Conservation (phyloP, 1,140 invertebrate species). For the Rhopalosiphum maidis region DNA sequence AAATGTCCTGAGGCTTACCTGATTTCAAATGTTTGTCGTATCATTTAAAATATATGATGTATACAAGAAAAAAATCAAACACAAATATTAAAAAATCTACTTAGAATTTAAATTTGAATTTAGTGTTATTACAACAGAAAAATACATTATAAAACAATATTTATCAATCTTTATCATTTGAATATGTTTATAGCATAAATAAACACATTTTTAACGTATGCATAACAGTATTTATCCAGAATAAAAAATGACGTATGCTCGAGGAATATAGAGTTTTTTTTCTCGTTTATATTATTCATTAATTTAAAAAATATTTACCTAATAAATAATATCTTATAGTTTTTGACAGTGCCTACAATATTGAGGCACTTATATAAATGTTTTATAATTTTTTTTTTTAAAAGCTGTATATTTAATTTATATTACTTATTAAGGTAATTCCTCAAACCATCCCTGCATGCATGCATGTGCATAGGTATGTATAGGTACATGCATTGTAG, state of each 20-base stretch:
- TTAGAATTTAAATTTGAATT: no score
- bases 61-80: no score
- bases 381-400: neutral
- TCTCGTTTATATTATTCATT: neutral
- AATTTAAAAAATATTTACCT: neutral
- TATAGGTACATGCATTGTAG: neutral
- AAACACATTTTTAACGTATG: no score
- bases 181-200: no score
- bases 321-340: neutral
- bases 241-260: neutral
- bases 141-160: no score
- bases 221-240: neutral
- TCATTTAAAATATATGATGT: no score
- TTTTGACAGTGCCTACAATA: neutral
- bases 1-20: no score
- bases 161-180: no score
- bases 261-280: neutral
- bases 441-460: neutral
- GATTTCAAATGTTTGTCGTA: no score
- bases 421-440: neutral
- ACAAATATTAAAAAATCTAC: no score
- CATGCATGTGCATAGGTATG: neutral
- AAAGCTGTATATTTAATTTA: neutral
- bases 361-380: no score
- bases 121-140: no score